Evolutionary conservation across 53 echinoderm and acorn worm species (phyloP).

Genomic region (Stichopus horrens): DNA sequence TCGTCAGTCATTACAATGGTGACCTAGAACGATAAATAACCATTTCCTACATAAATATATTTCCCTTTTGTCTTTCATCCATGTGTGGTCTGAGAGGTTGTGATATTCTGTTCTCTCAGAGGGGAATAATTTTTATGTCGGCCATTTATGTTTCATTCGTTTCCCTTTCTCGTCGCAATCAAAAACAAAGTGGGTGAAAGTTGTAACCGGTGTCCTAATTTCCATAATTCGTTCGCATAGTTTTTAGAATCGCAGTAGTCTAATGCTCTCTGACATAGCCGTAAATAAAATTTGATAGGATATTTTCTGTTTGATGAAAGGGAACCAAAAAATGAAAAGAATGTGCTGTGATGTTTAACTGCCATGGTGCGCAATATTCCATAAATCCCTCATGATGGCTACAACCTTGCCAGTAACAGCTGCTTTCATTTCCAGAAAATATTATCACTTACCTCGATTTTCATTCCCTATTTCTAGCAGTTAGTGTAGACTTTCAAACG

Average conservation of each 20-base stretch:
- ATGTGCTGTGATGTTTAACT: not conserved
- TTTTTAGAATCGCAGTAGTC: not conserved
- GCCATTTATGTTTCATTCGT: not conserved
- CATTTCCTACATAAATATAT: not conserved
- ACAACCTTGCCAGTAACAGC: too few species aligned
- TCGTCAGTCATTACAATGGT: not conserved
- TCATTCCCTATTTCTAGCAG: too few species aligned
- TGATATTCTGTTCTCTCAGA: not conserved
- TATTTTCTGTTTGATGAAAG: not conserved
- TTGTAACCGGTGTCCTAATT: not conserved
- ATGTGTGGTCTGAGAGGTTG: not conserved
- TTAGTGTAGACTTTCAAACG: too few species aligned
- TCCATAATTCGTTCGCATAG: not conserved
- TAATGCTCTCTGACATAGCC: not conserved
- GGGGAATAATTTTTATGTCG: not conserved
- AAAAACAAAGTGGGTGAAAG: too few species aligned
- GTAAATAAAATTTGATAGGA: not conserved
- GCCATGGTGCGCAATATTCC: not conserved
- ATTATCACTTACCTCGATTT: too few species aligned
- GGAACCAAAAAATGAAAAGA: not conserved
- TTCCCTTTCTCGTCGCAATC: too few species aligned
- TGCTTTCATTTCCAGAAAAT: too few species aligned
- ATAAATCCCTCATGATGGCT: not conserved
- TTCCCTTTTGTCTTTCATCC: not conserved
- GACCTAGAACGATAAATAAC: not conserved